A percentile compares a stretch with the other conserved stretches of the same genome.
Conservation (phyloP, 53 echinoderm and acorn worm species). For the Mesocentrotus franciscanus region DNA sequence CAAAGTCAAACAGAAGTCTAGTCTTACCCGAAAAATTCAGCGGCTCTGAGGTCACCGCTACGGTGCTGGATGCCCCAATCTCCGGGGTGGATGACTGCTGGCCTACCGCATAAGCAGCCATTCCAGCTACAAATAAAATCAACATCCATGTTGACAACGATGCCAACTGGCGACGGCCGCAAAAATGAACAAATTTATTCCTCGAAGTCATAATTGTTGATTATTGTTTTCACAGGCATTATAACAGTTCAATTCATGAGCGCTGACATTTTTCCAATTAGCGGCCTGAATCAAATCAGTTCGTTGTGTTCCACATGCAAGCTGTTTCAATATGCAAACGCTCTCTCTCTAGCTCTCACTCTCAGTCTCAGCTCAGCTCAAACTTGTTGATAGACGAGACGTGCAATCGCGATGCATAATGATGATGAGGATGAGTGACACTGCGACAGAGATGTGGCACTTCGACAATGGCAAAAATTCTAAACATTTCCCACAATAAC, state of each 20-base stretch:
- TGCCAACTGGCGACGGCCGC: neutral
- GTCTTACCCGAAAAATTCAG: constrained; percentile 18
- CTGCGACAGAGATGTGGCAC: neutral
- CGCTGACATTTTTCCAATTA: neutral
- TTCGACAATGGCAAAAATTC: neutral
- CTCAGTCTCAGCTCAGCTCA: neutral
- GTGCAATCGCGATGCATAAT: neutral
- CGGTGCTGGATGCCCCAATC: neutral
- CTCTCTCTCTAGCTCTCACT: neutral
- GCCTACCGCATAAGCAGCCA: constrained; percentile 18
- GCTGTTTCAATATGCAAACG: too few relatives aligned
- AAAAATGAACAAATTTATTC: neutral
- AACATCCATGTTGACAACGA: constrained; percentile 31
- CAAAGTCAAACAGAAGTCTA: neutral
- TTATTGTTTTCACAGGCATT: neutral
- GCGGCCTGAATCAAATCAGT: neutral
- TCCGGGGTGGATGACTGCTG: constrained; percentile 47
- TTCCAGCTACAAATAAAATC: constrained; percentile 11
- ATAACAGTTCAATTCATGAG: neutral
- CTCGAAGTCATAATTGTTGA: neutral
- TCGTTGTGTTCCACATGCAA: too few relatives aligned
- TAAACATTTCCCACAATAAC: neutral
- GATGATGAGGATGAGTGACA: neutral
- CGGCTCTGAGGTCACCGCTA: constrained; percentile 15
- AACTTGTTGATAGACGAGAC: neutral